phyloP scores from a whole-genome alignment of 2,888 invertebrate species.

The Ophion obscuratus region DNA sequence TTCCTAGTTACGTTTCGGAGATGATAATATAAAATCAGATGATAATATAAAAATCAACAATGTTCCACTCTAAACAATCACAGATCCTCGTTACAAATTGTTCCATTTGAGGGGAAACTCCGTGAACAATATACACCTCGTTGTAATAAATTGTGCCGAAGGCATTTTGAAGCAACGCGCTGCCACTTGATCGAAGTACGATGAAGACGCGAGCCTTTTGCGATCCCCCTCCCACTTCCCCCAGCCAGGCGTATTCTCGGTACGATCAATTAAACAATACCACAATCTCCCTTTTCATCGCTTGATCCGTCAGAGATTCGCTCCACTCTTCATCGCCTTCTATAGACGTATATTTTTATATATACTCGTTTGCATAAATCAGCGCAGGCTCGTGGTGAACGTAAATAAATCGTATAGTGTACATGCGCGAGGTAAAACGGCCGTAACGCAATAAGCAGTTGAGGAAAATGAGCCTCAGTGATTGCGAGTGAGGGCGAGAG shows the following conservation, averaged over 20 bases:
- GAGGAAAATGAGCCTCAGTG: not conserved
- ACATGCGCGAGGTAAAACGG: conserved; percentile 1
- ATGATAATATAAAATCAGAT: no score
- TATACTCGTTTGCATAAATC: conserved; percentile 23
- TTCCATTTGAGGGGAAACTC: no score
- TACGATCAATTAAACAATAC: conserved; percentile 14
- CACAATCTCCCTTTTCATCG: conserved; percentile 39
- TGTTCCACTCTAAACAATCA: no score
- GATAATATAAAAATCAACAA: no score
- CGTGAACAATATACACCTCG: no score
- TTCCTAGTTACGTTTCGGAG: not conserved
- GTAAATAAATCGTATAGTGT: conserved; percentile 46
- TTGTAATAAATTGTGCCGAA: no score
- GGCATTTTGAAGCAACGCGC: no score
- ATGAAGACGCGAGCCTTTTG: not conserved
- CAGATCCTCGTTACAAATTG: no score
- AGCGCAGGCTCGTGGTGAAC: conserved; percentile 27
- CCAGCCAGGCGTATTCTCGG: not conserved
- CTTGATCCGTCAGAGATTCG: conserved; percentile 31
- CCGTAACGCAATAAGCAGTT: not conserved
- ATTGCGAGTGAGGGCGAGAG: not conserved
- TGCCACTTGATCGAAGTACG: no score
- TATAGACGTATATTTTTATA: not conserved
- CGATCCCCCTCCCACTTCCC: no score
- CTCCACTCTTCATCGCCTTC: not conserved